A percentile compares a stretch with the other conserved stretches of the same genome.
These are phyloP conservation scores for Apostichopus californicus DNA, from an alignment of 35 echinoderm and acorn worm species.

Conservation along the genomic window DNA sequence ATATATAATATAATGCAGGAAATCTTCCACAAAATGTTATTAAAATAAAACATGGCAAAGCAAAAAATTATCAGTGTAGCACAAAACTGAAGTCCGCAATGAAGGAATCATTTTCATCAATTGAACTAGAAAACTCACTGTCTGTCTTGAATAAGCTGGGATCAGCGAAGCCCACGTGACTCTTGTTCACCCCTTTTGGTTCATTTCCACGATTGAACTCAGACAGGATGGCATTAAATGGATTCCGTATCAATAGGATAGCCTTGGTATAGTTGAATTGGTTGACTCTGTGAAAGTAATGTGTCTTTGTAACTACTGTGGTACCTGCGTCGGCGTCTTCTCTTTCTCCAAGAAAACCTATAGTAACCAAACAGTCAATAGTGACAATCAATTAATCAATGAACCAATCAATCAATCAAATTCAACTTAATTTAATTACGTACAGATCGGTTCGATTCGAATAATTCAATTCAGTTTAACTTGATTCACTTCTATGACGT, in stretches of 20 bases:
- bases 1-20: no score
- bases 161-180: slow-evolving; percentile 29
- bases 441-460: no score
- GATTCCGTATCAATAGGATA: slow-evolving; percentile 23
- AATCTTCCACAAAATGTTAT: no score
- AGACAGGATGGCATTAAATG: slow-evolving; percentile 16
- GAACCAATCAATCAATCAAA: no score
- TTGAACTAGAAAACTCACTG: slow-evolving; percentile 14
- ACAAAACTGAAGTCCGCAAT: no score
- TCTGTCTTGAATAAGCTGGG: slow-evolving; percentile 8
- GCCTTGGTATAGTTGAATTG: neutral
- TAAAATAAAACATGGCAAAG: no score
- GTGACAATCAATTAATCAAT: no score
- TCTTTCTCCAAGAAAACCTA: slow-evolving; percentile 22
- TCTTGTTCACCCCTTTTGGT: slow-evolving; percentile 24
- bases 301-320: slow-evolving; percentile 19
- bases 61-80: no score
- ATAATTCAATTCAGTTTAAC: no score
- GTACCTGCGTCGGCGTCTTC: slow-evolving; percentile 16
- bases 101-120: neutral
- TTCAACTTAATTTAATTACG: no score
- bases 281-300: slow-evolving; percentile 1
- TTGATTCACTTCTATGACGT: no score
- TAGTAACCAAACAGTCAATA: no score
- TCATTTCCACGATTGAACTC: slow-evolving; percentile 28